phyloP scores from a whole-genome alignment of 2,888 invertebrate genomes.

The Yponomeuta plumbellus region DNA sequence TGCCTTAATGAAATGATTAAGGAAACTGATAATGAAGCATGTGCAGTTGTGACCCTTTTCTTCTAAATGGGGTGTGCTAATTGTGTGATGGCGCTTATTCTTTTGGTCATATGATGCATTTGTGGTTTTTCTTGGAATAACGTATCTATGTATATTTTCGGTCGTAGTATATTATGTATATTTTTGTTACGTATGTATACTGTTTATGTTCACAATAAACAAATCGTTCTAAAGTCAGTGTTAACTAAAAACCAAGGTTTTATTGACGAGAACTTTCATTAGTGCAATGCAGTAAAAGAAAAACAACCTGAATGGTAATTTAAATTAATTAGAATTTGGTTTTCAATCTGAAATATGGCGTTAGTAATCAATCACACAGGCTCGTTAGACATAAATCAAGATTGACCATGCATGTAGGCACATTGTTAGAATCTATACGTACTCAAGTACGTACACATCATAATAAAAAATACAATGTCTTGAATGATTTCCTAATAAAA shows the following conservation, averaged over 20 bases:
- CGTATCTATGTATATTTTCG: too few relatives aligned
- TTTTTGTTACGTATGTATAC: not conserved
- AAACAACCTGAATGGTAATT: not conserved
- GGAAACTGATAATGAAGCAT: conserved; percentile 31
- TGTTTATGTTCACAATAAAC: too few relatives aligned
- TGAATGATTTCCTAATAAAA: too few relatives aligned
- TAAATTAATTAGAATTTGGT: not conserved
- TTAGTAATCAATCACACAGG: not conserved
- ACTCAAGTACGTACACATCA: too few relatives aligned
- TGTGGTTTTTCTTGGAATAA: too few relatives aligned
- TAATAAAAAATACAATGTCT: too few relatives aligned
- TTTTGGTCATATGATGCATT: not conserved
- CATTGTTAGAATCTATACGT: too few relatives aligned
- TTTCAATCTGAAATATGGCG: not conserved
- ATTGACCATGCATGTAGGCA: not conserved
- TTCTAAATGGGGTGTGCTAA: not conserved
- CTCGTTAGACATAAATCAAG: conserved; percentile 1
- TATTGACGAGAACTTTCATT: too few relatives aligned
- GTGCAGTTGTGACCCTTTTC: not conserved
- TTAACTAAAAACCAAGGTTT: too few relatives aligned
- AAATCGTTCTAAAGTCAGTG: too few relatives aligned
- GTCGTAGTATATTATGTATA: too few relatives aligned
- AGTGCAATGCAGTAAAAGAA: too few relatives aligned
- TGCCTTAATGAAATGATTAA: conserved; percentile 62
- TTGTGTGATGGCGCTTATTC: not conserved